Percentiles rank a stretch among this genome's conserved stretches.
These are phyloP conservation scores for Tyto alba DNA, from an alignment of 2,113 vertebrate species.

Conservation along the genomic window DNA sequence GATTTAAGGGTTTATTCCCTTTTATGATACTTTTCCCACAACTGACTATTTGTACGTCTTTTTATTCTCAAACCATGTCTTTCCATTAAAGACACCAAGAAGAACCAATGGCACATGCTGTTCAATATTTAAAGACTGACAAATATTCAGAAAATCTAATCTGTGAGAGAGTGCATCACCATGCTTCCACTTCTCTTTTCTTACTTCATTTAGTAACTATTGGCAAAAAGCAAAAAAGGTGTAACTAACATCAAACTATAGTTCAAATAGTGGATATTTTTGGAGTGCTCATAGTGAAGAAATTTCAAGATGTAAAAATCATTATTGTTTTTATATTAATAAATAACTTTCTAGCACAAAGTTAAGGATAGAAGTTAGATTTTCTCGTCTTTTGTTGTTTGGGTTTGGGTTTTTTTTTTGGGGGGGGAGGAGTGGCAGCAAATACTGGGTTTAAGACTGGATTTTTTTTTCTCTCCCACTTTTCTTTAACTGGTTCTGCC, in stretches of 20 bases:
- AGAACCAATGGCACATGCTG: rapidly evolving
- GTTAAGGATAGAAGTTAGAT: neutral
- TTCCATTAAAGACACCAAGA: neutral
- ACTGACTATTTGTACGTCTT: neutral
- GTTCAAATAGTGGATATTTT: neutral
- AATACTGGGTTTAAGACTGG: neutral
- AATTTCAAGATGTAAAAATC: neutral
- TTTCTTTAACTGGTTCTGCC: neutral
- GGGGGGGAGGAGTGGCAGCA: neutral
- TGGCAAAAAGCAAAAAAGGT: neutral
- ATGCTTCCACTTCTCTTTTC: neutral
- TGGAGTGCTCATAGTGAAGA: neutral
- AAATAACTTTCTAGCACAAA: neutral
- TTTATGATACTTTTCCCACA: neutral
- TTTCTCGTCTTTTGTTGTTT: neutral
- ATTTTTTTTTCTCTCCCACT: neutral
- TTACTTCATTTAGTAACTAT: neutral
- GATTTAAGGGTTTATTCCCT: neutral
- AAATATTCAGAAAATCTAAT: neutral
- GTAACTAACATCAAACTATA: neutral
- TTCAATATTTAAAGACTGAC: neutral
- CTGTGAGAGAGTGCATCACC: neutral
- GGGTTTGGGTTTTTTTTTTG: rapidly evolving
- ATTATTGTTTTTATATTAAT: neutral
- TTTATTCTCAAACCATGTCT: neutral